These are phyloP conservation scores for Melitaea cinxia DNA, from an alignment of 1,140 invertebrate species.

Conservation along the genomic window DNA sequence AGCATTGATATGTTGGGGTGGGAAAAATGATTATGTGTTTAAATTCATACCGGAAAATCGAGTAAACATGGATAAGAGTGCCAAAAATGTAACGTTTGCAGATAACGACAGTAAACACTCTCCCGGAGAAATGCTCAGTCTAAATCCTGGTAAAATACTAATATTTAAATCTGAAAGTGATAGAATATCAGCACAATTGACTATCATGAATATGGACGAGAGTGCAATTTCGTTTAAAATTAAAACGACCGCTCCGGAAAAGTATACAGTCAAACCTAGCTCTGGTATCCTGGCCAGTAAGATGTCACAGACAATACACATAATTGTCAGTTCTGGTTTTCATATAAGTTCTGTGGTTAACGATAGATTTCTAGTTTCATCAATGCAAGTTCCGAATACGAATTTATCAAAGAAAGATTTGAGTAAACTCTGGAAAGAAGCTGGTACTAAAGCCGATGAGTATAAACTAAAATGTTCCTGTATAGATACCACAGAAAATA, in stretches of 20 bases:
- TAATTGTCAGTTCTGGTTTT: conserved; percentile 44
- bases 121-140: conserved; percentile 39
- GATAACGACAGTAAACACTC: conserved; percentile 27
- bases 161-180: conserved; percentile 40
- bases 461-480: conserved; percentile 44
- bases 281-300: conserved; percentile 37
- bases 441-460: conserved; percentile 41
- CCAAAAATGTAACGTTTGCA: conserved; percentile 23
- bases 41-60: conserved; percentile 45
- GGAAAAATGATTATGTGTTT: conserved; percentile 50
- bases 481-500: conserved; percentile 15
- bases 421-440: conserved; percentile 43
- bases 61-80: conserved; percentile 21
- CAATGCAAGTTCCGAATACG: conserved; percentile 39
- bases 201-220: conserved; percentile 49
- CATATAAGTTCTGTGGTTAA: conserved; percentile 41
- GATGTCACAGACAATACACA: conserved; percentile 40
- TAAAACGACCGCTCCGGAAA: conserved; percentile 47
- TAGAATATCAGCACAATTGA: conserved; percentile 41
- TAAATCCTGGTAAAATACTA: conserved; percentile 38
- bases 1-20: conserved; percentile 52
- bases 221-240: conserved; percentile 50
- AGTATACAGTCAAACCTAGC: conserved; percentile 44
- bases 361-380: conserved; percentile 48
- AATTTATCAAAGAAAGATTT: conserved; percentile 43